A percentile compares a stretch with the other conserved stretches of the same genome.
phyloP scores from a whole-genome alignment of 2,113 vertebrate species.

The Mesocricetus auratus region DNA sequence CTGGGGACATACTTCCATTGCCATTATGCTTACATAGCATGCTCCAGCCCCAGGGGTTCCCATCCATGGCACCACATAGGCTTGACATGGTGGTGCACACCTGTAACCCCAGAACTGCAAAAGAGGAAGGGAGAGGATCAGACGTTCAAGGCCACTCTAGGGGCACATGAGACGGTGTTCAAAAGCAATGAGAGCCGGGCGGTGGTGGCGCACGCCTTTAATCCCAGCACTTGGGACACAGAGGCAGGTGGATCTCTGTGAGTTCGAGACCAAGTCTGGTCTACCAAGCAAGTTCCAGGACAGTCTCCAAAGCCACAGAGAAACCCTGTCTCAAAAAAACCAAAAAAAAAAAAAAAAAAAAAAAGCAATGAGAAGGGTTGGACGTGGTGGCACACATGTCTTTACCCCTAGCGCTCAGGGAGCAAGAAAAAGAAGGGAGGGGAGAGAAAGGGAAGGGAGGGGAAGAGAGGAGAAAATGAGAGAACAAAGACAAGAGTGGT shows the following conservation, averaged over 20 bases:
- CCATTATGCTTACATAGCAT: neutral
- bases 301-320: too few species aligned
- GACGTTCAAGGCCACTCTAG: neutral
- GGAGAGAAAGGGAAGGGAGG: too few species aligned
- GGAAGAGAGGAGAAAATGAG: too few species aligned
- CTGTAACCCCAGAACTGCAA: neutral
- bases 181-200: neutral
- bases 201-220: neutral
- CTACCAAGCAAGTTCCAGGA: too few species aligned
- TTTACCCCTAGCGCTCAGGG: neutral
- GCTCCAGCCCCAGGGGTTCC: too few species aligned
- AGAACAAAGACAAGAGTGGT: neutral
- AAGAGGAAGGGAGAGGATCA: neutral
- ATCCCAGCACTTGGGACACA: neutral
- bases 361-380: too few species aligned
- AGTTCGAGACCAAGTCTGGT: too few species aligned
- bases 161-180: neutral
- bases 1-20: neutral
- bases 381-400: too few species aligned
- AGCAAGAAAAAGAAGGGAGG: too few species aligned
- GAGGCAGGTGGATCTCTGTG: too few species aligned
- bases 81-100: neutral
- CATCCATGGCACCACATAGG: neutral
- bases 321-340: too few species aligned
- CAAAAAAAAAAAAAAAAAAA: too few species aligned